Conservation (phyloP, 2,797 vertebrate species). For the Tenualosa thibaudeaui region DNA sequence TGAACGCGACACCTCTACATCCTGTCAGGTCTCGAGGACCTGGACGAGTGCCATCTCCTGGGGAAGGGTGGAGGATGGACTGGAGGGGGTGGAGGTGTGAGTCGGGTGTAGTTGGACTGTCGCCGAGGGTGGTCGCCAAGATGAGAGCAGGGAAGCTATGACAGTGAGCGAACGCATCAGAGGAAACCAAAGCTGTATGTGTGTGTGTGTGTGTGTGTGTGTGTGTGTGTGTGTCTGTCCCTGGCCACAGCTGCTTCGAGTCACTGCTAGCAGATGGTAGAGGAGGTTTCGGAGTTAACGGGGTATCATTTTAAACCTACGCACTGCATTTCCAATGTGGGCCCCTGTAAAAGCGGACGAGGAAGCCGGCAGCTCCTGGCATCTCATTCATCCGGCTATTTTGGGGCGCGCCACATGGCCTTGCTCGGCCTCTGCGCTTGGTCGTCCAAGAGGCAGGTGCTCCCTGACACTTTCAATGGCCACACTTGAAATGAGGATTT, state of each 20-base stretch:
- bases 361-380: slow-evolving; percentile 26
- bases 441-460: neutral
- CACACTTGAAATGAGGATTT: neutral
- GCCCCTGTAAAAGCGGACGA: slow-evolving; percentile 8
- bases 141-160: neutral
- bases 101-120: neutral
- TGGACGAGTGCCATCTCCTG: slow-evolving; percentile 49
- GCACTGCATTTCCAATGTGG: slow-evolving; percentile 39
- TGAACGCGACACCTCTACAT: slow-evolving; percentile 51
- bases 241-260: slow-evolving; percentile 63
- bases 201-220: neutral
- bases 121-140: slow-evolving; percentile 17
- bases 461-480: neutral
- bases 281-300: slow-evolving; percentile 58
- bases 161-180: slow-evolving; percentile 17
- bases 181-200: slow-evolving; percentile 12
- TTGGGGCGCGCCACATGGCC: slow-evolving; percentile 23
- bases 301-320: slow-evolving; percentile 57
- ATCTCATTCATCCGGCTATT: slow-evolving; percentile 35
- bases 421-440: slow-evolving; percentile 18
- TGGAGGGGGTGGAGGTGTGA: neutral
- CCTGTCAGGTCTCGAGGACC: slow-evolving; percentile 27
- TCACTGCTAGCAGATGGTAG: slow-evolving; percentile 65
- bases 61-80: slow-evolving; percentile 28
- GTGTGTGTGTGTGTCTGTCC: slow-evolving; percentile 3